Base-by-base conservation (phyloP, 2,113 vertebrate genomes). In the Panthera uncia region DNA sequence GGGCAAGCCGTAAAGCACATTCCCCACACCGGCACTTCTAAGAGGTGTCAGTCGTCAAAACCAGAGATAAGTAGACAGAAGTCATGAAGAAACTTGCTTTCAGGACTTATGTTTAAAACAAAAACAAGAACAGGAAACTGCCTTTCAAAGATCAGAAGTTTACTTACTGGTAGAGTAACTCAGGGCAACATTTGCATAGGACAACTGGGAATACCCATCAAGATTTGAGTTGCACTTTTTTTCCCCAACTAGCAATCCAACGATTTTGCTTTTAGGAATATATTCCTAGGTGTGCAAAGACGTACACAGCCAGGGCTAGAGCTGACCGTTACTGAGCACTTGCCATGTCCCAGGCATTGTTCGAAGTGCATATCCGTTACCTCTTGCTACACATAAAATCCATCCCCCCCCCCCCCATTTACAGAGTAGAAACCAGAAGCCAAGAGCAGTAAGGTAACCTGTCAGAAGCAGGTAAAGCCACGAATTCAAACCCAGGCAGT, bases 291-390 rank as follows among this genome's bases (percentile, higher is more conserved):
- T 7, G 33, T 57, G 23, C 38, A 71, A 15, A 15, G 18, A n/a
- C 5, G 3, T 41, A 19, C 0, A 5, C 57, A 84, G 73, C 31
- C 38, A 13, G 23, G 55, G 68, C 19, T 3, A 27, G 2, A 9
- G 36, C 13, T 5, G 1, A 13, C 0, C 0, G 1, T 13, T 4
- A 13, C 2, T 0, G 23, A 76, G 18, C 12, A 13, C 3, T 16
- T 25, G 7, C 25, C 41, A 5, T 1, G 8, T 13, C 68, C 41
- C 16, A 12, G 55, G 41, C 27, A 11, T 14, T 11, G 19, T 5
- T 48, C 61, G 18, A 19, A 12, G 66, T 31, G 16, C 14, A 29
- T 10, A 29, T 13, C 31, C 48, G 18, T 10, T 27, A 12, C 41
- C 33, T 21, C 8, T 7, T 36, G 41, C 12, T 45, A 13, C 8